Evolutionary conservation across 2,113 vertebrate genomes (phyloP).

Genomic region (Excalfactoria chinensis): DNA sequence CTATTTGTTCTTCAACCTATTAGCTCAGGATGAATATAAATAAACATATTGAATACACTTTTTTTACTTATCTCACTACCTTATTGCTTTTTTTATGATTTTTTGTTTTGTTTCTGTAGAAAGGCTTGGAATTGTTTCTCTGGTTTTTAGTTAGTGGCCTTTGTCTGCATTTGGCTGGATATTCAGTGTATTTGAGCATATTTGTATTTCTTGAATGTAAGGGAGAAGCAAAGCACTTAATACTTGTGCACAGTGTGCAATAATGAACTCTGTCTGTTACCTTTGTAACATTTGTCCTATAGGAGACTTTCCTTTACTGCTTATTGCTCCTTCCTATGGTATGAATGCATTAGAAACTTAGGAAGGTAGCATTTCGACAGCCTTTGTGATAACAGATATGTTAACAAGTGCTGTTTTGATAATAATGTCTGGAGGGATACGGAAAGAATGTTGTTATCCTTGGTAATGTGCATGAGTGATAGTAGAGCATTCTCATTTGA

Average conservation of each 20-base stretch:
- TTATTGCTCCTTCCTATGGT: not conserved
- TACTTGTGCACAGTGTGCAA: not conserved
- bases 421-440: not conserved
- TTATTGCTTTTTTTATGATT: not conserved
- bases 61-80: not conserved
- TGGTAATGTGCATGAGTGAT: not conserved
- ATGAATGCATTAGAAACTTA: not conserved
- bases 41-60: not conserved
- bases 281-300: not conserved
- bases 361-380: not conserved
- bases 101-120: not conserved
- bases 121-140: not conserved
- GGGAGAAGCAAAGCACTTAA: not conserved
- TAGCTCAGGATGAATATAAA: not conserved
- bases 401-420: not conserved
- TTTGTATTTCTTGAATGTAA: not conserved
- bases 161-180: not conserved
- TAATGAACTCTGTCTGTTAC: not conserved
- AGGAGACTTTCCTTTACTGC: rapidly evolving
- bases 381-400: not conserved
- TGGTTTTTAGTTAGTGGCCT: not conserved
- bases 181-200: not conserved
- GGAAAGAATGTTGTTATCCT: not conserved
- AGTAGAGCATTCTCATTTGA: not conserved
- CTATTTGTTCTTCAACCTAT: not conserved